Evolutionary conservation across 2,888 invertebrate species (phyloP).

Genomic region (Diarsia mendica): DNA sequence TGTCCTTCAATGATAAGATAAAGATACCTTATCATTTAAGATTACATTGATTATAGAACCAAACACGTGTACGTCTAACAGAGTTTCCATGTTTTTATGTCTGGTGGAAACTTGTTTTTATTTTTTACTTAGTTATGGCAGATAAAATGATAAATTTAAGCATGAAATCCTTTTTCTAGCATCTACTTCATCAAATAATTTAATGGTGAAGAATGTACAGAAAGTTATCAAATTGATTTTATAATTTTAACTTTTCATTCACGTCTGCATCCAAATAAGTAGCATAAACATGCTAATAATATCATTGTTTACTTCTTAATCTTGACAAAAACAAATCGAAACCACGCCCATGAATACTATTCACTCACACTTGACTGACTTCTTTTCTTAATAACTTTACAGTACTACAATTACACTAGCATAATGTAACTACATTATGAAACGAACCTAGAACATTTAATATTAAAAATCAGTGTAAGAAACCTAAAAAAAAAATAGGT

Average conservation of each 20-base stretch:
- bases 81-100: neutral
- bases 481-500: no score
- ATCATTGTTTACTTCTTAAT: no score
- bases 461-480: no score
- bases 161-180: neutral
- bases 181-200: no score
- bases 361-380: neutral
- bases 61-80: slow-evolving; percentile 19
- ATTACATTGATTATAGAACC: slow-evolving; percentile 18
- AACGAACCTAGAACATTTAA: no score
- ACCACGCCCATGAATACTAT: neutral
- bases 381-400: no score
- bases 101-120: neutral
- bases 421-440: neutral
- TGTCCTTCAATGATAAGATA: slow-evolving; percentile 42
- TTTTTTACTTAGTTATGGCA: neutral
- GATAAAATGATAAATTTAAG: neutral
- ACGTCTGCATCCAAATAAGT: no score
- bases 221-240: no score
- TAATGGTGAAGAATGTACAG: no score
- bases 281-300: no score
- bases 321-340: neutral
- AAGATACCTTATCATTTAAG: slow-evolving; percentile 39
- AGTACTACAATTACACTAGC: neutral
- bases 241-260: no score